These are phyloP conservation scores for Acrocephalus scirpaceus DNA, from an alignment of 2,797 vertebrate species.

Conservation along the genomic window DNA sequence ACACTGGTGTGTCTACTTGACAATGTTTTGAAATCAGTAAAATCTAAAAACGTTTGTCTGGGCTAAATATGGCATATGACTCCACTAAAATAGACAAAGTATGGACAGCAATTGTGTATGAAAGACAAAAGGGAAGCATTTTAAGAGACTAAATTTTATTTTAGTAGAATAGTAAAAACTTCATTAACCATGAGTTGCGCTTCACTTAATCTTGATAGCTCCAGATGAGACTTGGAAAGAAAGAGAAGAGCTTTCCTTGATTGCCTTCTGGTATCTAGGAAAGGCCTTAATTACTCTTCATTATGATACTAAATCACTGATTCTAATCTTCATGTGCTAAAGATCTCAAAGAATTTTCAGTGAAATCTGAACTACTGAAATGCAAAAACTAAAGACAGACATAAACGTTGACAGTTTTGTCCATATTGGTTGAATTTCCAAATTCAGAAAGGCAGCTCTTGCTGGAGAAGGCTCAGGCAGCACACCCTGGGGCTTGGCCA, in stretches of 20 bases:
- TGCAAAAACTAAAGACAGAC: background rate
- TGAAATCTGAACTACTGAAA: background rate
- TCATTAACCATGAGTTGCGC: background rate
- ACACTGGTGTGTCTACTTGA: background rate
- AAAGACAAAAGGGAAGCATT: background rate
- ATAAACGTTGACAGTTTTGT: background rate
- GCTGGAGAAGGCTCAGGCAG: background rate
- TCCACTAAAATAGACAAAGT: background rate
- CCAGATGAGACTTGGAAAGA: background rate
- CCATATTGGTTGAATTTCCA: background rate
- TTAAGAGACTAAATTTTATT: background rate
- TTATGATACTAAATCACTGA: background rate
- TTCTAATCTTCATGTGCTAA: background rate
- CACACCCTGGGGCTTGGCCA: background rate
- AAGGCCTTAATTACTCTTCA: background rate
- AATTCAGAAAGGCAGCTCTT: background rate
- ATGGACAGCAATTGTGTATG: background rate
- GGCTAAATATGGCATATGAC: background rate
- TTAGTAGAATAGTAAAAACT: background rate
- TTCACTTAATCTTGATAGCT: background rate
- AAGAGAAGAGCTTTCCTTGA: background rate
- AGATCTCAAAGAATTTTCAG: background rate
- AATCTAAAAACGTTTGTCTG: background rate
- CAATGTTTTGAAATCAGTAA: background rate
- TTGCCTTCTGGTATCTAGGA: background rate